Evolutionary conservation across 2,888 invertebrate genomes (phyloP).

Genomic region (Agonopterix heracliana): DNA sequence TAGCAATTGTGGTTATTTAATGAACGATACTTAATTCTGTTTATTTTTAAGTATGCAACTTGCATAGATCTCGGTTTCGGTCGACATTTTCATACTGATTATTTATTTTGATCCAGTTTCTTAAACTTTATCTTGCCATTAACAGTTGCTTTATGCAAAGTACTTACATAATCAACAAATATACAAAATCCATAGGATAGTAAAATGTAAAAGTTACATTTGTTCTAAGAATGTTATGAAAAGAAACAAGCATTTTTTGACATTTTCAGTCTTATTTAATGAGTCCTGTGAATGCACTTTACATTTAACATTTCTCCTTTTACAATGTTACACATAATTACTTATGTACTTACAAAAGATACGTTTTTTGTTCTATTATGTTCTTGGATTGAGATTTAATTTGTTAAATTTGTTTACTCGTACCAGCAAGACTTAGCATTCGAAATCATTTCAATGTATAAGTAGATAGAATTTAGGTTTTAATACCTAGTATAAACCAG

Average conservation of each 20-base stretch:
- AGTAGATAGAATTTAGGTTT: slow-evolving; percentile 67
- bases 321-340: neutral
- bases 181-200: no score
- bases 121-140: slow-evolving; percentile 32
- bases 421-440: slow-evolving; percentile 34
- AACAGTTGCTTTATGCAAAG: slow-evolving; percentile 4
- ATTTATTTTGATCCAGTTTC: slow-evolving; percentile 40
- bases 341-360: slow-evolving; percentile 8
- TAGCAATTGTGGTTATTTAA: slow-evolving; percentile 66
- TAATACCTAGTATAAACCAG: slow-evolving; percentile 69
- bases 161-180: neutral
- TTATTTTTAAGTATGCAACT: slow-evolving; percentile 28
- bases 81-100: slow-evolving; percentile 31
- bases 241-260: neutral
- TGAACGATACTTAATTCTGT: slow-evolving; percentile 47
- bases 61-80: slow-evolving; percentile 56
- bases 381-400: slow-evolving; percentile 28
- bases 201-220: no score
- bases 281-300: no score
- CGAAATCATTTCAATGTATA: slow-evolving; percentile 50
- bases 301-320: neutral
- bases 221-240: neutral
- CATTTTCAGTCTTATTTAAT: no score
- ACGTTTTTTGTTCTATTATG: slow-evolving; percentile 23
- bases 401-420: slow-evolving; percentile 26